Percentiles rank a stretch among this genome's conserved stretches.
These are phyloP conservation scores for Caiman crocodilus DNA, from an alignment of 2,797 vertebrate genomes.

Conservation along the genomic window DNA sequence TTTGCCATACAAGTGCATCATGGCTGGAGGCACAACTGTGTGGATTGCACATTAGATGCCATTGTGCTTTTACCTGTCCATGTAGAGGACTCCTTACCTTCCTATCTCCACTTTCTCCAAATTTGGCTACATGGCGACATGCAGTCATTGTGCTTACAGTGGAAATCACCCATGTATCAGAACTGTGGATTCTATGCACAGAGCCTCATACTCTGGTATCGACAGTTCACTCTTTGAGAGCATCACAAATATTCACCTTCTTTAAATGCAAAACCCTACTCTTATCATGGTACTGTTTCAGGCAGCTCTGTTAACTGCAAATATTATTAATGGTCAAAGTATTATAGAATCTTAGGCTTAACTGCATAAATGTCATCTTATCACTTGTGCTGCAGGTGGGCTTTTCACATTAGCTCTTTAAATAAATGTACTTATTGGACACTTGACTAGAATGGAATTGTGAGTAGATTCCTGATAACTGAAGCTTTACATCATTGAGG, in stretches of 20 bases:
- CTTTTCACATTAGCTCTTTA: neutral
- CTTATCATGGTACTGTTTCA: neutral
- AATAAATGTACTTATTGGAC: neutral
- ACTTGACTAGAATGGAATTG: too few species aligned
- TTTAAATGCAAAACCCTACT: neutral
- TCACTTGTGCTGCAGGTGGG: neutral
- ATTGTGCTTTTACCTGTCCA: too few species aligned
- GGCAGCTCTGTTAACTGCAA: neutral
- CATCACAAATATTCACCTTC: neutral
- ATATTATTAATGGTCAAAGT: neutral
- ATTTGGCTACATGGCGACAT: rapidly evolving
- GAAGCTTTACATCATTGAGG: neutral
- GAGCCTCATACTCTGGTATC: neutral
- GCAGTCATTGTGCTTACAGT: rapidly evolving
- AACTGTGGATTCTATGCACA: neutral
- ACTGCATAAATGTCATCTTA: neutral
- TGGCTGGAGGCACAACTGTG: too few species aligned
- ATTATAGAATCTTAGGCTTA: neutral
- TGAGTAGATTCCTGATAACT: neutral
- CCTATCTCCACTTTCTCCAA: rapidly evolving
- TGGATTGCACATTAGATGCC: too few species aligned
- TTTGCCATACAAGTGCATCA: too few species aligned
- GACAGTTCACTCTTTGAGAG: neutral
- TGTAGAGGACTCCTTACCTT: too few species aligned
- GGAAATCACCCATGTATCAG: neutral